Evolutionary conservation across 2,797 vertebrate species (phyloP), one percentile per base, ranked within the genome.

Genomic region (Syngnathus acus): DNA sequence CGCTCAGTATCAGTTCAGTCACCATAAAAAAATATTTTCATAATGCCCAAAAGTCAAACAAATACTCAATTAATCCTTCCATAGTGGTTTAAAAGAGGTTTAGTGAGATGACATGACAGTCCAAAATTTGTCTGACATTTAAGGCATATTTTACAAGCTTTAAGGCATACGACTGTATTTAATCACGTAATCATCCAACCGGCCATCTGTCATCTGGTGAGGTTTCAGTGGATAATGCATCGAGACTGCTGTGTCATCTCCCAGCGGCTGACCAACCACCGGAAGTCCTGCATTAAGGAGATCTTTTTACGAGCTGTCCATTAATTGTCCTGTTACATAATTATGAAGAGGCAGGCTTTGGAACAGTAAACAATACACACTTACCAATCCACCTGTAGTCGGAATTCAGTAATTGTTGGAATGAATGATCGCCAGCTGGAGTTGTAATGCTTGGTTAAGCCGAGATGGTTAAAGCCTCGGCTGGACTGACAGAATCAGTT

Each of bases 181-280:
- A 65, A 61, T 75, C 42, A 57, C 54, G 62, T 65, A 40, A 37
- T 39, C 78, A 80, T 23, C 43, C 65, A 50, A 23, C 43, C 57
- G 2, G 58, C 69, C 65, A 72, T 75, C 78, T 82, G 74, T 73
- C 75, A 72, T 62, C 66, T 65, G 43, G 14, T 14, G 70, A 71
- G 67, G 68, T 73, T 65, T 61, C 57, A 32, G 1, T 40, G 63
- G 70, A 73, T 84, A 73, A 73, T 66, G 53, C 21, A 32, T 10
- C 21, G 6, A 60, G 66, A 59, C 67, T 68, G 74, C 70, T 72
- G 68, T 68, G 62, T 81, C 77, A 79, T 77, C 71, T 77, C 70
- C n/a, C 70, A 64, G 64, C 74, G 68, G 66, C 70, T 77, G 74
- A 78, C 76, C 74, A 75, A 61, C 64, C 69, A 11, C 62, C 1